Conservation (phyloP, 2,797 vertebrate species). For the Lepilemur septentrionalis region DNA sequence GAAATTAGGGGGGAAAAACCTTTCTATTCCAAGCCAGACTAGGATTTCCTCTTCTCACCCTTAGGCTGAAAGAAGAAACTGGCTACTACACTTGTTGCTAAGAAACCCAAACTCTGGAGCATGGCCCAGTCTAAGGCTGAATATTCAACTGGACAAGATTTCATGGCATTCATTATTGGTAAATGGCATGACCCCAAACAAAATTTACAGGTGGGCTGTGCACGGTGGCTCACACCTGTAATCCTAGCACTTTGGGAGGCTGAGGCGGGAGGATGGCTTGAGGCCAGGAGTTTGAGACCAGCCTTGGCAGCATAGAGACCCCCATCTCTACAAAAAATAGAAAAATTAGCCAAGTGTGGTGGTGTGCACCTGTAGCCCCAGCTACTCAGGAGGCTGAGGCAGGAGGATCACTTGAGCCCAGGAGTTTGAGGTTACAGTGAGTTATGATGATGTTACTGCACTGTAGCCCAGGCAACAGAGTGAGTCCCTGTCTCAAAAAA, state of each 20-base stretch:
- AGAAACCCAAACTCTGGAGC: not conserved
- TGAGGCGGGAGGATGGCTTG: too few species aligned
- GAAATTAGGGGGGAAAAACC: not conserved
- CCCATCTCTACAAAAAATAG: too few species aligned
- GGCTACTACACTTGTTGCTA: accelerated
- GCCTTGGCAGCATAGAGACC: too few species aligned
- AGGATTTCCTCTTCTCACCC: not conserved
- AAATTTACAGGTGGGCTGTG: not conserved
- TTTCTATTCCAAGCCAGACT: too few species aligned
- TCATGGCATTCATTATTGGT: not conserved
- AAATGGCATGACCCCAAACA: too few species aligned
- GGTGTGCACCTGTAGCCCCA: too few species aligned
- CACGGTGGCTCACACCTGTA: not conserved
- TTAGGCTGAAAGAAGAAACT: not conserved
- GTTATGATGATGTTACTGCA: too few species aligned
- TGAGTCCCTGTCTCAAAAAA: not conserved
- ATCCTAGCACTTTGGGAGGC: not conserved
- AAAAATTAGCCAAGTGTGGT: too few species aligned
- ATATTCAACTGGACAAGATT: not conserved
- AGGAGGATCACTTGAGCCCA: too few species aligned
- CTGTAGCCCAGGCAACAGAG: not conserved
- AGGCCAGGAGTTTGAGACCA: too few species aligned
- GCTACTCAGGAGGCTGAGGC: too few species aligned
- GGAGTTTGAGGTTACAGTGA: too few species aligned
- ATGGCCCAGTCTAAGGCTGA: not conserved